These are phyloP conservation scores for Jordanella pulchra DNA, from an alignment of 2,797 vertebrate genomes.

Conservation along the genomic window DNA sequence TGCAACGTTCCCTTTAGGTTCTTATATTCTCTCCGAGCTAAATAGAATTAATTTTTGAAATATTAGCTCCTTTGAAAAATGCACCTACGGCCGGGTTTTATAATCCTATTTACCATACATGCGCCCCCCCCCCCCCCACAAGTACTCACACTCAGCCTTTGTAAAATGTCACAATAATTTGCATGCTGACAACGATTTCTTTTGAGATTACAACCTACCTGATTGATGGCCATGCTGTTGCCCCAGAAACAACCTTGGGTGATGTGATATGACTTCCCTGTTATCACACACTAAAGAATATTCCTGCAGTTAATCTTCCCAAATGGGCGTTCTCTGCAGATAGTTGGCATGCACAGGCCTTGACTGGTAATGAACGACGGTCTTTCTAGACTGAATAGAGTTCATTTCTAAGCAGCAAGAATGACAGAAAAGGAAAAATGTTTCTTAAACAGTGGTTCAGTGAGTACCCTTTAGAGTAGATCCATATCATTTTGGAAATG, in stretches of 20 bases:
- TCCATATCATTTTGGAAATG: background rate
- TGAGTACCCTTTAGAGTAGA: background rate
- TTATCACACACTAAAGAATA: slow-evolving; percentile 73
- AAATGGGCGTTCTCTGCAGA: slow-evolving; percentile 63
- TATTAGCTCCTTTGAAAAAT: slow-evolving; percentile 4
- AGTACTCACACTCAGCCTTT: slow-evolving; percentile 36
- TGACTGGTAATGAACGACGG: slow-evolving; percentile 64
- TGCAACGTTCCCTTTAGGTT: background rate
- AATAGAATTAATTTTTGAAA: slow-evolving; percentile 10
- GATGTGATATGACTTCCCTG: slow-evolving; percentile 65
- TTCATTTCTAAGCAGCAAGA: slow-evolving; percentile 42
- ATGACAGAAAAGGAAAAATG: slow-evolving; percentile 38
- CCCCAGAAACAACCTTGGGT: slow-evolving; percentile 79
- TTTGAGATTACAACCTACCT: slow-evolving; percentile 65
- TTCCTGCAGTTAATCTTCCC: slow-evolving; percentile 75
- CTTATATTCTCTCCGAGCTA: background rate
- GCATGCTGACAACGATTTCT: slow-evolving; percentile 70
- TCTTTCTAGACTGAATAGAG: slow-evolving; percentile 47
- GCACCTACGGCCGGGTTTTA: slow-evolving; percentile 8
- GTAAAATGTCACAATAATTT: slow-evolving; percentile 72
- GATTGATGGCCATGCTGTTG: slow-evolving; percentile 76
- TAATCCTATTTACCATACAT: slow-evolving; percentile 40
- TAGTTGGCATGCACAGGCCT: slow-evolving; percentile 55
- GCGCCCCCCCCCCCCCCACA: slow-evolving; percentile 20
- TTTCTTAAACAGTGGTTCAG: slow-evolving; percentile 24